Evolutionary conservation across 2,888 invertebrate species (phyloP), one percentile per base, ranked within the genome.

Genomic region (Diaprepes abbreviatus): DNA sequence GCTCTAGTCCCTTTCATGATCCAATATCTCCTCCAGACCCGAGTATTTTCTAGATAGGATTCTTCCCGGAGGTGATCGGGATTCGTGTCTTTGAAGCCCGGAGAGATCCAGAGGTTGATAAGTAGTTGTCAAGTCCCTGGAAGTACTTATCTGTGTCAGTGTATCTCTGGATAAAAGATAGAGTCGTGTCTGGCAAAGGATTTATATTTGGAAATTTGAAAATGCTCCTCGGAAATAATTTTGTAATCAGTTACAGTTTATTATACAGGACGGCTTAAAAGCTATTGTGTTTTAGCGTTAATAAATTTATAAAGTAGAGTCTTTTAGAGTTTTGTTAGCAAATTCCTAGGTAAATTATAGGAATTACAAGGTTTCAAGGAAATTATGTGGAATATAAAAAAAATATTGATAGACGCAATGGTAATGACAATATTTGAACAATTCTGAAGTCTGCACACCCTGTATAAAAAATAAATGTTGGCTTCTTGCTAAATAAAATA

Each of bases 81-180:
- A 58, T 58, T 40, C 43, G 28, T 58, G 38, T 21, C 40, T 55
- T 21, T 48, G 48, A 48, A 36, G 24, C 55, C 35, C 40, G 12
- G 14, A 58, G 7, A 24, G 58, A 58, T 58, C 58, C 31, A 43
- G 58, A 55, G 36, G 21, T 36, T 21, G 55, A 58, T 58, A 43
- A 38, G 24, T 19, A 58, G 38, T 40, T 58, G 58, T 58, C 58
- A 58, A 58, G 38, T 31, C 21, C 14, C 40, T 17, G 31, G 10
- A 24, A 58, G 43, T 58, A 16, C 58, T 58, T 58, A 58, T 58
- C 58, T 40, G 38, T 31, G 58, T 40, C 40, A 31, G 40, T 28
- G 24, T 14, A 43, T 43, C 58, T 40, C 21, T 14, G 48, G 48
- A 48, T 28, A 9, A 28, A 48, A 28, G 48, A 12, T 28, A 48